Percentiles rank a stretch among this genome's conserved stretches.
These are phyloP conservation scores for Erethizon dorsatum DNA, from an alignment of 2,797 vertebrate species.

Conservation along the genomic window DNA sequence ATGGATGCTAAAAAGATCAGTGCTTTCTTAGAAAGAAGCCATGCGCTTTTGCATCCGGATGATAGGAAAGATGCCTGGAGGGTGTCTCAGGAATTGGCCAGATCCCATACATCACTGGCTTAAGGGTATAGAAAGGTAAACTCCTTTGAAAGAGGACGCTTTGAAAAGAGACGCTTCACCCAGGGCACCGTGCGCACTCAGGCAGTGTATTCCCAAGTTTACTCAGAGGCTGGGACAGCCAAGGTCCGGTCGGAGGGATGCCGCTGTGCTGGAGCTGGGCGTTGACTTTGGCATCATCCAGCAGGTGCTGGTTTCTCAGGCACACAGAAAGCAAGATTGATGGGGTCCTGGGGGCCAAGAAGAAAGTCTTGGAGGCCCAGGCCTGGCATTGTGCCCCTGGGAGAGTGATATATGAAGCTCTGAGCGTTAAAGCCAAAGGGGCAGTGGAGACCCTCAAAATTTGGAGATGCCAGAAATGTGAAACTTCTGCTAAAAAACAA, in stretches of 20 bases:
- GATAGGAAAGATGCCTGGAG: neutral
- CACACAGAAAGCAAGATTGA: neutral
- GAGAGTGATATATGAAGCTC: too few relatives aligned
- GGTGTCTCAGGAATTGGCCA: neutral
- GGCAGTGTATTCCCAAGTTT: neutral
- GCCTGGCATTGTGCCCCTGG: neutral
- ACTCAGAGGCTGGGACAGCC: neutral
- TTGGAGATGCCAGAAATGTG: neutral
- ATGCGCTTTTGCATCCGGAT: neutral
- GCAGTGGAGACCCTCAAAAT: neutral
- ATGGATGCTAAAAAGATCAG: neutral
- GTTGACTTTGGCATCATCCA: neutral
- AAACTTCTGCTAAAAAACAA: neutral
- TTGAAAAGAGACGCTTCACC: neutral
- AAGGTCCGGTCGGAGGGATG: neutral
- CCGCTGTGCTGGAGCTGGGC: neutral
- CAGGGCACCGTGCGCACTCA: too few relatives aligned
- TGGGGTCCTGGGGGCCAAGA: neutral
- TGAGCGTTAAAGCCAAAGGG: neutral
- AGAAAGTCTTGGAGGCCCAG: neutral
- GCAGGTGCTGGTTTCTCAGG: neutral
- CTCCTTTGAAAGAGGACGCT: neutral
- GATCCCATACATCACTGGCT: neutral
- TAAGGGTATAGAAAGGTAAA: neutral
- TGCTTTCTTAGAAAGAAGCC: neutral